phyloP scores from a whole-genome alignment of 2,113 vertebrate species.

The Myiozetetes cayanensis region DNA sequence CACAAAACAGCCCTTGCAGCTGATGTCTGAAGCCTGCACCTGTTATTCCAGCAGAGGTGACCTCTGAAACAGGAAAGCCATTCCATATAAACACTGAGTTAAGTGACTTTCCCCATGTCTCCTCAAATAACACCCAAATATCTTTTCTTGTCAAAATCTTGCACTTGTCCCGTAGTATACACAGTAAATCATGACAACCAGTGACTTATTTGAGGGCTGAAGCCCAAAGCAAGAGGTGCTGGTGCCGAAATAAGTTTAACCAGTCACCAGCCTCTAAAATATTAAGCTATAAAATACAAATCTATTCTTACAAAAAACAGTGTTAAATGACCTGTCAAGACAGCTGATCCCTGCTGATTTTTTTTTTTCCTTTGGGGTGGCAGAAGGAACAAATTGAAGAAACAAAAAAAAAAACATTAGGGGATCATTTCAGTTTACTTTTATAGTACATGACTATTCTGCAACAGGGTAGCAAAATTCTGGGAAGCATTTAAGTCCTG shows the following conservation, averaged over 20 bases:
- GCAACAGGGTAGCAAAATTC: neutral
- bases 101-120: slow-evolving; percentile 47
- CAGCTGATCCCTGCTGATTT: neutral
- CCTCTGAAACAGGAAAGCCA: slow-evolving; percentile 50
- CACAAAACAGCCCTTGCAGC: neutral
- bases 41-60: slow-evolving; percentile 54
- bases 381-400: neutral
- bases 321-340: slow-evolving; percentile 39
- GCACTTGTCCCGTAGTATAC: slow-evolving; percentile 28
- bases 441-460: neutral
- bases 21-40: slow-evolving; percentile 36
- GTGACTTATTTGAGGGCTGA: slow-evolving; percentile 45
- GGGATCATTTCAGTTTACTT: neutral
- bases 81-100: slow-evolving; percentile 50
- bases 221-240: slow-evolving; percentile 46
- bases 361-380: neutral
- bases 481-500: neutral
- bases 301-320: slow-evolving; percentile 3
- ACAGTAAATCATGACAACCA: slow-evolving; percentile 44
- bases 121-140: slow-evolving; percentile 59
- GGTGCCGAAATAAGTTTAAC: slow-evolving; percentile 36
- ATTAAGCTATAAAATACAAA: slow-evolving; percentile 47
- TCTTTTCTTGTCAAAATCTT: slow-evolving; percentile 65
- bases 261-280: slow-evolving; percentile 41
- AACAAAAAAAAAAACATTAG: neutral